These are phyloP conservation scores for Boleophthalmus pectinirostris DNA, from an alignment of 2,113 vertebrate species.

Conservation along the genomic window DNA sequence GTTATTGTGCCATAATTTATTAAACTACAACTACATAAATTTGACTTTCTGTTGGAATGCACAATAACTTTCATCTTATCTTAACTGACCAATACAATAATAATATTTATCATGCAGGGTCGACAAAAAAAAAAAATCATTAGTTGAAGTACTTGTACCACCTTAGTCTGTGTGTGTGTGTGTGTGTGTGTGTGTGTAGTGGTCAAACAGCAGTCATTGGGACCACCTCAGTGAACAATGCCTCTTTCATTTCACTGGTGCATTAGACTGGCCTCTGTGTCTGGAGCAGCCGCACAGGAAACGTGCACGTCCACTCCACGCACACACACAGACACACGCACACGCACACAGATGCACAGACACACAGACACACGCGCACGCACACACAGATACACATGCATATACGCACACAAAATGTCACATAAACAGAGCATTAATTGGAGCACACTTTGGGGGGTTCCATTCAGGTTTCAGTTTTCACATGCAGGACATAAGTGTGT, in stretches of 20 bases:
- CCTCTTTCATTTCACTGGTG: constrained; percentile 69
- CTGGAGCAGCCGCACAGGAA: constrained; percentile 48
- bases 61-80: too few relatives aligned
- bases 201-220: constrained; percentile 48
- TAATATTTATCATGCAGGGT: too few relatives aligned
- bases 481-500: constrained; percentile 28
- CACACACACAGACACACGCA: constrained; percentile 1
- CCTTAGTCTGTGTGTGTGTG: constrained; percentile 8
- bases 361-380: constrained; percentile 19
- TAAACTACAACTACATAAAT: too few relatives aligned
- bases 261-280: constrained; percentile 60
- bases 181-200: constrained; percentile 9
- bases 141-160: not conserved
- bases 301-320: not conserved
- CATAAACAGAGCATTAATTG: constrained; percentile 42
- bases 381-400: constrained; percentile 6
- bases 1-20: too few relatives aligned
- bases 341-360: constrained; percentile 26
- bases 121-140: too few relatives aligned
- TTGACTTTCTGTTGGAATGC: too few relatives aligned
- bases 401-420: constrained; percentile 20
- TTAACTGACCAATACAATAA: too few relatives aligned
- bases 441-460: constrained; percentile 44
- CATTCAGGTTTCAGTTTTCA: constrained; percentile 47
- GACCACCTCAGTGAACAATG: constrained; percentile 83